Evolutionary conservation across 1,140 invertebrate species (phyloP), one percentile per base, ranked within the genome.

Genomic region (Brachionus plicatilis): DNA sequence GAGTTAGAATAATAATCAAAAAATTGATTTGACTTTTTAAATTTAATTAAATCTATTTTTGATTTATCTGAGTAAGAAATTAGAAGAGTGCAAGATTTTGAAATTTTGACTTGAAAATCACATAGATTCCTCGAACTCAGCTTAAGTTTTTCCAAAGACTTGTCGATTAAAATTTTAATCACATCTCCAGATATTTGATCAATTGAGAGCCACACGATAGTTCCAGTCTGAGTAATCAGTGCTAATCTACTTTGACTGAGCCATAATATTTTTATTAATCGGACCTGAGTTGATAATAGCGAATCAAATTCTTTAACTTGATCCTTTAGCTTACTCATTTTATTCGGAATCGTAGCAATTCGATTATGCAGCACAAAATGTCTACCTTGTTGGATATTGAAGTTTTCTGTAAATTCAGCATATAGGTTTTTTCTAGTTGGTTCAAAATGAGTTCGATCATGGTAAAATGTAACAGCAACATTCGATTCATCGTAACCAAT

Each of bases 261-360:
- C 72, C 72, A 76, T 9, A 76, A 11, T 12, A 50, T 50, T 76
- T 50, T 76, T 1, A 76, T 76, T 50, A 76, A 27, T 76, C 43
- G 53, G 27, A 76, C 45, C 8, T 47, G 17, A 20, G 33, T 43
- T 5, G 37, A 72, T 43, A 76, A 50, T 20, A 76, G 20, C 7
- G 70, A 14, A 29, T 76, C 72, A 5, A 76, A 29, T n/a, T 76
- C 72, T 76, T 76, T 76, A 1, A 76, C 45, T 76, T 76, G 72
- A 11, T 76, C 72, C 24, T 76, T 76, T 29, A 76, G 20, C 33
- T 76, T 76, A 24, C 72, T 76, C 41, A 76, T 76, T 76, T 76
- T 76, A 50, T 76, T 76, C 24, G 72, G 72, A 45, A 76, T 11
- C 17, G 72, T 76, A 9, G 72, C 72, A 7, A 53, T 50, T 27